Evolutionary conservation across 23 tunicate genomes (phyloP).

Genomic region (Styela plicata): DNA sequence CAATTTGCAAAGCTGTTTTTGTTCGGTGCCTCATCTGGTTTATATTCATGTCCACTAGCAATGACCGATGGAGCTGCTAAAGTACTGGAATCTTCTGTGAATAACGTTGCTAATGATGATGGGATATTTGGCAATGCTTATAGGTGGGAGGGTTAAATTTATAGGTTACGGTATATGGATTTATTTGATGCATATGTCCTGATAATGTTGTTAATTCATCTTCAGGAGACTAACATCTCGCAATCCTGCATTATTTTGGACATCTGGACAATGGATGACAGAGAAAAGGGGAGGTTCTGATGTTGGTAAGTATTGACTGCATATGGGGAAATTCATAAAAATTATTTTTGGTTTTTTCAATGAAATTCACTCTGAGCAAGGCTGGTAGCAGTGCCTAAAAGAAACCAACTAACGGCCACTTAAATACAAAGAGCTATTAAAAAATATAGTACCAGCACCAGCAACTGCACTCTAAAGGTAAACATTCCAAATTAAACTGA

Average conservation of each 20-base stretch:
- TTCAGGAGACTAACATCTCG: constrained; percentile 48
- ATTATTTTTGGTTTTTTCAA: too few relatives aligned
- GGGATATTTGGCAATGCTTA: constrained; percentile 31
- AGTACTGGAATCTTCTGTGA: constrained; percentile 42
- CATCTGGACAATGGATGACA: constrained; percentile 99
- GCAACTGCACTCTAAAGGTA: too few relatives aligned
- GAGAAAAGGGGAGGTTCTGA: constrained; percentile 93
- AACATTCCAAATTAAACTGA: too few relatives aligned
- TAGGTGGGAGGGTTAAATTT: constrained; percentile 15
- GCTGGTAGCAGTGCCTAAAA: too few relatives aligned
- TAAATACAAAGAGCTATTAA: too few relatives aligned
- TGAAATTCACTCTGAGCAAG: too few relatives aligned
- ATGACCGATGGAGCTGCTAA: constrained; percentile 98
- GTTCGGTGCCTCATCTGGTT: constrained; percentile 76
- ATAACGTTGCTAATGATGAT: constrained; percentile 13
- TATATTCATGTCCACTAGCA: constrained; percentile 93
- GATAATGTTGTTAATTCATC: neutral
- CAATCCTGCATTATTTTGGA: constrained; percentile 70
- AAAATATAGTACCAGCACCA: too few relatives aligned
- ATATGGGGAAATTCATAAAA: too few relatives aligned
- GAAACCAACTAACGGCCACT: too few relatives aligned
- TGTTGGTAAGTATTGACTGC: constrained; percentile 78
- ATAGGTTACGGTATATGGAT: neutral
- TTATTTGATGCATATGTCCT: neutral
- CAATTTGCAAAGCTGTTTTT: constrained; percentile 85